Conservation (phyloP, 2,113 vertebrate genomes). For the Solenodon paradoxus region DNA sequence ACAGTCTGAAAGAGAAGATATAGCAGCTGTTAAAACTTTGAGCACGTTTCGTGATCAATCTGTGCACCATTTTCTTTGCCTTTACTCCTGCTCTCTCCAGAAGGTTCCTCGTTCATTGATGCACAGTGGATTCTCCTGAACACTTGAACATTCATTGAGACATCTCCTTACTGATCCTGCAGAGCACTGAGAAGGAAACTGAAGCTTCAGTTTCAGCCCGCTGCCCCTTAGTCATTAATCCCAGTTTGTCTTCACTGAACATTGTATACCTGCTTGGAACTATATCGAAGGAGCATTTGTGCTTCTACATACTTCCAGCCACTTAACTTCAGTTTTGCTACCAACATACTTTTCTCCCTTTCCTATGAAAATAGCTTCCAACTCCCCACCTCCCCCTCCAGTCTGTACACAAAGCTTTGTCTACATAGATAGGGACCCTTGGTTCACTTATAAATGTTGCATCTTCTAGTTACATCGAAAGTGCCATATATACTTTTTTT, state of each 20-base stretch:
- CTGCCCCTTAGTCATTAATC: not conserved
- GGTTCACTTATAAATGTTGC: not conserved
- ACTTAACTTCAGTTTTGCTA: not conserved
- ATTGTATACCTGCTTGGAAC: too few species aligned
- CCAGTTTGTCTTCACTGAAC: not conserved
- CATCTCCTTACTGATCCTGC: not conserved
- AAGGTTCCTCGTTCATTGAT: not conserved
- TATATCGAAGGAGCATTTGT: not conserved
- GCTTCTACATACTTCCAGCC: not conserved
- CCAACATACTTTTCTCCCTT: not conserved
- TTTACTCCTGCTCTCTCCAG: not conserved
- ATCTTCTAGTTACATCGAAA: not conserved
- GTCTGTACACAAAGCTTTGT: not conserved
- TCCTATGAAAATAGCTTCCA: not conserved
- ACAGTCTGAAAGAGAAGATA: not conserved
- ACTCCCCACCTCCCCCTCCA: too few species aligned
- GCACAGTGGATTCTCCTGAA: accelerated
- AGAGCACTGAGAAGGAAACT: not conserved
- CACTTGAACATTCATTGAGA: not conserved
- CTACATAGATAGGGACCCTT: not conserved
- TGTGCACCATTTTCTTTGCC: not conserved
- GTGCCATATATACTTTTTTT: not conserved
- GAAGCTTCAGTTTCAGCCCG: accelerated
- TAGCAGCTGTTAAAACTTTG: accelerated
- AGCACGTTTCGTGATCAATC: accelerated